phyloP scores from a whole-genome alignment of 2,888 invertebrate genomes.

The Ptilodon capucinus region DNA sequence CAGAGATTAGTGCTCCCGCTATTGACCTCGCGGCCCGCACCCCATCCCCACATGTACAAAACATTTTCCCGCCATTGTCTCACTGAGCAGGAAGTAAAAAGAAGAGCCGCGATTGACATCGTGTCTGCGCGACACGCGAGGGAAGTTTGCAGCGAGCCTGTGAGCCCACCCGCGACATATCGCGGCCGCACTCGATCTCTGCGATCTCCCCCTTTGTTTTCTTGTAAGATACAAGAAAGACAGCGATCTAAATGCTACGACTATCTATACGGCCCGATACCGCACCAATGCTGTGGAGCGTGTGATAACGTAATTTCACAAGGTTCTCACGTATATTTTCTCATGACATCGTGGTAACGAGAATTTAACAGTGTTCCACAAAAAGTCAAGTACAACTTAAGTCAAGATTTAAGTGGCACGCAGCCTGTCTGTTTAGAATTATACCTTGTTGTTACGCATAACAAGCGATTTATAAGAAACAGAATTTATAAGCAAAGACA shows the following conservation, averaged over 20 bases:
- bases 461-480: slow-evolving; percentile 38
- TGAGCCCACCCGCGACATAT: slow-evolving; percentile 19
- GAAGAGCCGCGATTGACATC: slow-evolving; percentile 71
- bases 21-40: slow-evolving; percentile 64
- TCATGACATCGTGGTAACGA: slow-evolving; percentile 49
- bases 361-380: slow-evolving; percentile 42
- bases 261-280: slow-evolving; percentile 17
- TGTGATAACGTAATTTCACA: slow-evolving; percentile 50
- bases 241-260: slow-evolving; percentile 19
- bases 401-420: slow-evolving; percentile 18
- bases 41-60: slow-evolving; percentile 64
- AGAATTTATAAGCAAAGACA: slow-evolving; percentile 35
- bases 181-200: slow-evolving; percentile 30
- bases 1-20: slow-evolving; percentile 76
- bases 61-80: slow-evolving; percentile 77
- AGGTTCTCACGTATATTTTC: slow-evolving; percentile 58
- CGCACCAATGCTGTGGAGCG: slow-evolving; percentile 39
- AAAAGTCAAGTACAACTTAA: slow-evolving; percentile 21
- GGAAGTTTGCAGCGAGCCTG: slow-evolving; percentile 8
- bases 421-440: slow-evolving; percentile 27
- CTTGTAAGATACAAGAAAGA: slow-evolving; percentile 48
- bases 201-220: slow-evolving; percentile 57
- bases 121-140: slow-evolving; percentile 41
- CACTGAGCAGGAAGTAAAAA: slow-evolving; percentile 69
- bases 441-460: slow-evolving; percentile 35